Percentiles rank a stretch among this genome's conserved stretches.
These are phyloP conservation scores for Patagioenas fasciata DNA, from an alignment of 2,113 vertebrate species.

Conservation along the genomic window DNA sequence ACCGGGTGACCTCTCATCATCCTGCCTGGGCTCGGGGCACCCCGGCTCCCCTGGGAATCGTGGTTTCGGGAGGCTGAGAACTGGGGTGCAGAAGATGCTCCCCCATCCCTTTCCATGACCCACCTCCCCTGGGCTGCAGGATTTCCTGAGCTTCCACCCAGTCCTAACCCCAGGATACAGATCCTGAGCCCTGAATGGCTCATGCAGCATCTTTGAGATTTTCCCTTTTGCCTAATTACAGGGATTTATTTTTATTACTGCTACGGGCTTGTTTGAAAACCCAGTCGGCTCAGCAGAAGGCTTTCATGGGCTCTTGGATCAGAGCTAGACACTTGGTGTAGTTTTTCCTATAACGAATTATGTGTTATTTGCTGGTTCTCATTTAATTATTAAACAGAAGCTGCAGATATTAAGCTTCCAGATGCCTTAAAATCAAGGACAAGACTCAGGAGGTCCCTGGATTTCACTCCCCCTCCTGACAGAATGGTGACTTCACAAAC, in stretches of 20 bases:
- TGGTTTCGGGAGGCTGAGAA: not conserved
- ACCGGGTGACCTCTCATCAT: not conserved
- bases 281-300: not conserved
- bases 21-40: not conserved
- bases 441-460: not conserved
- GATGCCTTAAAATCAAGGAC: not conserved
- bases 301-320: not conserved
- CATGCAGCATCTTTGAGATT: not conserved
- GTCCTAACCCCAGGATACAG: not conserved
- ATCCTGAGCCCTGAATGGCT: not conserved
- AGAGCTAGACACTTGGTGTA: not conserved
- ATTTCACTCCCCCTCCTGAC: not conserved
- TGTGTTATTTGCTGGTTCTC: not conserved
- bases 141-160: not conserved
- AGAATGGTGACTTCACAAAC: not conserved
- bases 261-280: not conserved
- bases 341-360: not conserved
- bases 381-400: not conserved
- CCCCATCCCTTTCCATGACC: not conserved
- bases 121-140: accelerated
- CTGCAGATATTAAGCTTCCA: not conserved
- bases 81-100: not conserved
- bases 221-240: not conserved
- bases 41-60: not conserved
- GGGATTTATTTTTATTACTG: slow-evolving; percentile 26